phyloP scores from a whole-genome alignment of 2,797 vertebrate species.

The Balearica regulorum region DNA sequence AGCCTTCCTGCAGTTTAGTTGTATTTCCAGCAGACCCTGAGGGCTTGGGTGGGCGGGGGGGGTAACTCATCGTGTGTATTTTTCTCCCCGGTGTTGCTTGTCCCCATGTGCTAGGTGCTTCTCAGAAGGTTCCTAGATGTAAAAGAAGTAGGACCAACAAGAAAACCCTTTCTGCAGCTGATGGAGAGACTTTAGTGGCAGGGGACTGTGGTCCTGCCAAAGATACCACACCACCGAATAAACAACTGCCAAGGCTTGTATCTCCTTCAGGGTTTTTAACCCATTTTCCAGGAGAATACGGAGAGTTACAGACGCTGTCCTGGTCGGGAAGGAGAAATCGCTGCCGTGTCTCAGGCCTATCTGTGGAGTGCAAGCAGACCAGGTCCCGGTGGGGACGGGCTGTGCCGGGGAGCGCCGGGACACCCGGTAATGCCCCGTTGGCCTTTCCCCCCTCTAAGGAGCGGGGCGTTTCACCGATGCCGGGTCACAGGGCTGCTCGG shows the following conservation, averaged over 20 bases:
- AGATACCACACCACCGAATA: not conserved
- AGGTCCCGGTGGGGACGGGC: rapidly evolving
- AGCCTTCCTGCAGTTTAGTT: not conserved
- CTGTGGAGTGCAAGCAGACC: not conserved
- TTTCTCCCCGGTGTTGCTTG: not conserved
- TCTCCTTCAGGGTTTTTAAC: not conserved
- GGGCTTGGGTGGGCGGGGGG: not conserved
- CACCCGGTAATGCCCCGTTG: not conserved
- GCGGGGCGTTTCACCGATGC: rapidly evolving
- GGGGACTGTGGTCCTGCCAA: not conserved
- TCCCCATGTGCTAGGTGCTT: not conserved
- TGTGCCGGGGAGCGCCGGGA: not conserved
- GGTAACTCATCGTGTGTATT: not conserved
- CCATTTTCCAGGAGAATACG: not conserved
- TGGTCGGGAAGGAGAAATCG: not conserved
- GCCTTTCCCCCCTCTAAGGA: rapidly evolving
- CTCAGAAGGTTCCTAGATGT: not conserved
- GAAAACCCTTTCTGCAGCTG: not conserved
- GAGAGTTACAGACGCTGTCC: not conserved
- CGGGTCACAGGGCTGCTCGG: not conserved
- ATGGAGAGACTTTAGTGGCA: not conserved
- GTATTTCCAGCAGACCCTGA: not conserved
- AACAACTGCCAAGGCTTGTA: not conserved
- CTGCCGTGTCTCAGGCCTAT: not conserved
- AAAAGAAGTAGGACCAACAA: not conserved